Evolutionary conservation across 2,113 vertebrate genomes (phyloP).

Genomic region (Phalacrocorax carbo): DNA sequence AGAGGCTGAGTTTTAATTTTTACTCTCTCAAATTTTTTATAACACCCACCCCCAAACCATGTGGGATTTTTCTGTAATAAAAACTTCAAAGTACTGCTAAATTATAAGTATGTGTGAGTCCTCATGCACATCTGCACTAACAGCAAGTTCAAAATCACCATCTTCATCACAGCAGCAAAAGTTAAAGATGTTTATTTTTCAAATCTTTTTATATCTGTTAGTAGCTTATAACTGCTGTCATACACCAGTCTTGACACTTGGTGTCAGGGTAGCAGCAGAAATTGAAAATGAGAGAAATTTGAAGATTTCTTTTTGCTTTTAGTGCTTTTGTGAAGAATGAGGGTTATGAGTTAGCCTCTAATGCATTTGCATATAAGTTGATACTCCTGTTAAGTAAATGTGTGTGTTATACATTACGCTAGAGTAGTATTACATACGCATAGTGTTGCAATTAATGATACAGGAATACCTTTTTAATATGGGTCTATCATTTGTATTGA

Average conservation of each 20-base stretch:
- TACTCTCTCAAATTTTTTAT: not conserved
- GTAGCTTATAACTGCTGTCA: slow-evolving; percentile 5
- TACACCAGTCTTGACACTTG: slow-evolving; percentile 54
- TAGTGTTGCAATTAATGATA: not conserved
- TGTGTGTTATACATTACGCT: not conserved
- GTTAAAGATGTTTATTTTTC: not conserved
- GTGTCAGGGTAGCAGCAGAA: slow-evolving; percentile 64
- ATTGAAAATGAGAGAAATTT: slow-evolving; percentile 8
- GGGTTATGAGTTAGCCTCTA: not conserved
- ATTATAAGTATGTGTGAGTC: not conserved
- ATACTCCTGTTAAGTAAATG: not conserved
- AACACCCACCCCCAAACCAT: not conserved
- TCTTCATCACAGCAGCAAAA: not conserved
- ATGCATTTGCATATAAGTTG: not conserved
- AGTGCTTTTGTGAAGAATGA: not conserved
- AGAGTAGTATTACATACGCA: not conserved
- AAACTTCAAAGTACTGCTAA: not conserved
- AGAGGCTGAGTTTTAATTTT: not conserved
- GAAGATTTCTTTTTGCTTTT: not conserved
- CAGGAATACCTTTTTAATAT: not conserved
- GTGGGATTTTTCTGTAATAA: not conserved
- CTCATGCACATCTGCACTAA: not conserved
- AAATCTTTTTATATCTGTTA: not conserved
- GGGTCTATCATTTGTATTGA: not conserved
- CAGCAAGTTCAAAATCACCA: not conserved